A percentile compares a stretch with the other conserved stretches of the same genome.
Evolutionary conservation across 2,113 vertebrate genomes (phyloP).

Genomic region (Aramus guarauna): DNA sequence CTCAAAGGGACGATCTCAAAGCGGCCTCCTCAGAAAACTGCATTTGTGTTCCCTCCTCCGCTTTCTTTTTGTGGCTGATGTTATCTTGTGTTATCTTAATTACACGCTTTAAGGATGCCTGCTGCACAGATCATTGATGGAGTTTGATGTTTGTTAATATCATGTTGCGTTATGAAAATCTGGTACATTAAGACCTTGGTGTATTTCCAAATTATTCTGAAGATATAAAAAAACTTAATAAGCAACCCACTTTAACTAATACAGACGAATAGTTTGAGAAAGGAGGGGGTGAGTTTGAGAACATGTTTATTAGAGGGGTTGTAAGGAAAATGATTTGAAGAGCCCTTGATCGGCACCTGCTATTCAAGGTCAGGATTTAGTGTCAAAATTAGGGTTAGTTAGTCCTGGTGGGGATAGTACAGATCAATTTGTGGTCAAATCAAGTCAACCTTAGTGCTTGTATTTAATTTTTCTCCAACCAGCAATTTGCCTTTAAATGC

Average conservation of each 20-base stretch:
- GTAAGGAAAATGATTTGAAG: not conserved
- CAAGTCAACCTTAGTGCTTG: not conserved
- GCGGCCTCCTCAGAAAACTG: not conserved
- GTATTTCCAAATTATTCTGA: slow-evolving; percentile 58
- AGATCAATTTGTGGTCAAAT: not conserved
- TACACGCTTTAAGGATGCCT: slow-evolving; percentile 62
- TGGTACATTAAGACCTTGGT: slow-evolving; percentile 58
- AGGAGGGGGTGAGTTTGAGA: not conserved
- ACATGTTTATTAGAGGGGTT: not conserved
- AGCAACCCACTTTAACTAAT: slow-evolving; percentile 41
- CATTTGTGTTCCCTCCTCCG: not conserved
- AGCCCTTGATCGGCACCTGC: not conserved
- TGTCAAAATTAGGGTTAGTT: not conserved
- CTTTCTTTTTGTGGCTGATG: slow-evolving; percentile 26
- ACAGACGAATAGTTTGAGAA: not conserved
- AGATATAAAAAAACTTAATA: slow-evolving; percentile 43
- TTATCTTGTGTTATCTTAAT: slow-evolving; percentile 68
- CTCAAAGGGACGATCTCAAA: not conserved
- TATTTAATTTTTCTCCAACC: slow-evolving; percentile 55
- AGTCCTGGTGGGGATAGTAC: not conserved
- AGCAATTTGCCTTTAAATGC: slow-evolving; percentile 54
- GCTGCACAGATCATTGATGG: slow-evolving; percentile 58
- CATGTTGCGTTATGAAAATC: slow-evolving; percentile 51
- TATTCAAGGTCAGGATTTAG: not conserved
- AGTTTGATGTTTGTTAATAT: slow-evolving; percentile 74